Base-by-base conservation (phyloP, 2,113 vertebrate genomes). In the Amblyornis subalaris region DNA sequence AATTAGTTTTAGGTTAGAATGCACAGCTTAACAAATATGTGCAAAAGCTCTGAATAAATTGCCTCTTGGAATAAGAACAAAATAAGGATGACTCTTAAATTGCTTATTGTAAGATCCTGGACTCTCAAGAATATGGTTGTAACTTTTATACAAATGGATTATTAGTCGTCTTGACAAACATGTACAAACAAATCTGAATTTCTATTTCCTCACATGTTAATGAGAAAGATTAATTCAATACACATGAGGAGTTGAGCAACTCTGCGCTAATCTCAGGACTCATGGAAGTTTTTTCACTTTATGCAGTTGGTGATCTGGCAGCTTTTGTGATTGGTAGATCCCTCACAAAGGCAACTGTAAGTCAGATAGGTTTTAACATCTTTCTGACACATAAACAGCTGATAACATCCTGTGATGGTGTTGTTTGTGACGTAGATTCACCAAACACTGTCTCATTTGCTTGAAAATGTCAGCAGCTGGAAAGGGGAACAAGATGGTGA, bases 391-490 rank as follows among this genome's bases (percentile, higher is more conserved):
- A 85, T 61, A 76, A 92, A 67, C 55, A 90, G 55, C 61, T 94
- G 90, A 93, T 36, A 92, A 26, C n/a, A 51, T 79, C 36, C 58
- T 69, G 85, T 88, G 55, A 75, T 96, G 33, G 24, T 80, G 45
- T 8, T 94, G 48, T 87, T 93, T 91, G 53, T 69, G 88, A 80
- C 82, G 93, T 9, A 23, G 83, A 84, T 95, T 93, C 19, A 23
- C 54, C 69, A 95, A 94, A 94, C 73, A 76, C 47, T 93, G 20
- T 67, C 48, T 87, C 67, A 45, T 93, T 95, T 91, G 66, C 53
- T 95, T 95, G 64, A 89, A 97, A 96, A 96, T 96, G 81, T 96
- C 95, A 96, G 90, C 93, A 96, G 86, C 96, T 95, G 96, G 84
- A 96, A 94, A 42, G 29, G 42, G 19, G 70, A 88, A 88, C 67